A percentile compares a stretch with the other conserved stretches of the same genome.
phyloP scores from a whole-genome alignment of 2,888 invertebrate species.

The Stegana nigrithorax region DNA sequence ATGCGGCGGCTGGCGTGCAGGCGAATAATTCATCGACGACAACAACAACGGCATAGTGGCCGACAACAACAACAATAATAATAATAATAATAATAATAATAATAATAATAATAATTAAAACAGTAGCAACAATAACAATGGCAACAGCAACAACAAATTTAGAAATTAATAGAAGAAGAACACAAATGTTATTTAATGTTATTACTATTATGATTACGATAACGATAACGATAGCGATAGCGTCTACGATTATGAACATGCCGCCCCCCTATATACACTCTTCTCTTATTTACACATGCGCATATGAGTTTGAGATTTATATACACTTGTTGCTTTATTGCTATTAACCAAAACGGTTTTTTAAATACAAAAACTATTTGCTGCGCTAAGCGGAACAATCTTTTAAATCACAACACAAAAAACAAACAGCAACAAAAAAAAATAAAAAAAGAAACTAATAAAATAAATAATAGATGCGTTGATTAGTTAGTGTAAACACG shows the following conservation, averaged over 20 bases:
- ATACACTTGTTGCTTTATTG: constrained; percentile 22
- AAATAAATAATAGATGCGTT: no score
- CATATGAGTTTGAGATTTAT: no score
- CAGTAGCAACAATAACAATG: constrained; percentile 42
- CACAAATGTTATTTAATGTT: constrained; percentile 62
- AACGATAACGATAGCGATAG: background rate
- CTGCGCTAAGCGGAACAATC: no score
- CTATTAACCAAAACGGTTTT: constrained; percentile 40
- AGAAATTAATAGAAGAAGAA: constrained; percentile 2
- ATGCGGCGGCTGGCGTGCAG: constrained; percentile 29
- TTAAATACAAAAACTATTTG: constrained; percentile 57
- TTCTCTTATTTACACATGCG: background rate
- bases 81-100: constrained; percentile 24
- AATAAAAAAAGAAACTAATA: constrained; percentile 21
- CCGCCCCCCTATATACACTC: no score
- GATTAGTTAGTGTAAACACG: no score
- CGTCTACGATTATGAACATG: background rate
- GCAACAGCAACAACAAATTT: background rate
- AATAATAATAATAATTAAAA: constrained; percentile 48
- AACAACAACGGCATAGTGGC: constrained; percentile 66
- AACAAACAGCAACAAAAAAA: constrained; percentile 34
- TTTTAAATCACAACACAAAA: no score
- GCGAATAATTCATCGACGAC: constrained; percentile 40
- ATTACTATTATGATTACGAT: constrained; percentile 40
- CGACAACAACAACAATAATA: constrained; percentile 37